These are phyloP conservation scores for Semaprochilodus insignis DNA, from an alignment of 2,797 vertebrate species.

Conservation along the genomic window DNA sequence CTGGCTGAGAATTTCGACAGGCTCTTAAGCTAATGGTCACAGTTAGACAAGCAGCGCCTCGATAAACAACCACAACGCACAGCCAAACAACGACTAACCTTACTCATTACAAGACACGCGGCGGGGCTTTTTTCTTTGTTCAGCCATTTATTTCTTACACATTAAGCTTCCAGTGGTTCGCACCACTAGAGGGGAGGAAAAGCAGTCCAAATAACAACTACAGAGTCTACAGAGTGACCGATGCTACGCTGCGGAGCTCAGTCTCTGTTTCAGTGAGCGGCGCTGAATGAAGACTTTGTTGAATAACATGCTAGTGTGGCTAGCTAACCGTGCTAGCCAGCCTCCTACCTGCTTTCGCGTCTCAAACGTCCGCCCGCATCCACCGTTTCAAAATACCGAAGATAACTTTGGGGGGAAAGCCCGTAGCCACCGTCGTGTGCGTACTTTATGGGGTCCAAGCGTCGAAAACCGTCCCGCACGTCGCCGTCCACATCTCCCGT, in stretches of 20 bases:
- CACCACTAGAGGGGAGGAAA: neutral
- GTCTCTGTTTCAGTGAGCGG: constrained; percentile 22
- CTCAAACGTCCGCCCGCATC: constrained; percentile 37
- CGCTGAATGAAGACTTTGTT: constrained; percentile 34
- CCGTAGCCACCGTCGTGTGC: constrained; percentile 49
- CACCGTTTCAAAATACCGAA: constrained; percentile 7
- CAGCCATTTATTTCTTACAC: constrained; percentile 16
- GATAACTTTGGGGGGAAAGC: constrained; percentile 44
- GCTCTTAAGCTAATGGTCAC: constrained; percentile 33
- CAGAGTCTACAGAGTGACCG: constrained; percentile 8
- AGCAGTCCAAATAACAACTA: neutral
- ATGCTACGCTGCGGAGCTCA: neutral
- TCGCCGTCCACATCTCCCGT: constrained; percentile 68
- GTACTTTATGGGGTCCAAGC: constrained; percentile 58
- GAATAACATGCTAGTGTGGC: constrained; percentile 54
- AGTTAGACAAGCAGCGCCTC: constrained; percentile 19
- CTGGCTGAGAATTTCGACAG: constrained; percentile 31
- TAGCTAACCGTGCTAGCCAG: constrained; percentile 53
- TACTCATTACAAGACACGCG: neutral
- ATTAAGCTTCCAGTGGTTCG: neutral
- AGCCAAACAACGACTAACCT: neutral
- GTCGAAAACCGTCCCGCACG: constrained; percentile 52
- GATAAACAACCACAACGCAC: neutral
- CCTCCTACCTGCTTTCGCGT: constrained; percentile 55
- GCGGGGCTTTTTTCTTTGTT: constrained; percentile 21